Conservation (phyloP, 2,888 invertebrate genomes). For the Drosophila cracens region DNA sequence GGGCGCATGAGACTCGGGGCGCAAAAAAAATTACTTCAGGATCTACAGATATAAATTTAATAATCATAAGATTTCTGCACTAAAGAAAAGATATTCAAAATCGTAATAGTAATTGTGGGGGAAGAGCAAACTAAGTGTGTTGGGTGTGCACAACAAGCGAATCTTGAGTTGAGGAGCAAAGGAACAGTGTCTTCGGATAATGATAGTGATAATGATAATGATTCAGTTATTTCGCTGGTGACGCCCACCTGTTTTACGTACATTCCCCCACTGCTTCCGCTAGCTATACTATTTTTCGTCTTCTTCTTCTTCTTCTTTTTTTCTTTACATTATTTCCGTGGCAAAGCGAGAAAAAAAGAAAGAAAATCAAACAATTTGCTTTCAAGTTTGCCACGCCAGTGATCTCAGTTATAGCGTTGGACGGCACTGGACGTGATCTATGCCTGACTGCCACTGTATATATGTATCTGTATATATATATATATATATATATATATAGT, state of each 20-base stretch:
- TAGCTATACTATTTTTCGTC: neutral
- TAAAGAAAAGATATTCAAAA: neutral
- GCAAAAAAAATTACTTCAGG: neutral
- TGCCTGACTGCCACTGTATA: slow-evolving; percentile 23
- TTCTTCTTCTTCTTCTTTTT: neutral
- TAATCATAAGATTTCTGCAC: neutral
- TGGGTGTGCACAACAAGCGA: neutral
- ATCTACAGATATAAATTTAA: neutral
- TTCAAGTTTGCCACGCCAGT: slow-evolving; percentile 53
- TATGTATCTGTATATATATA: neutral
- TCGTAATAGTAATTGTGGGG: neutral
- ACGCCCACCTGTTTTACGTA: slow-evolving; percentile 40
- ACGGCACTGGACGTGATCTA: slow-evolving; percentile 49
- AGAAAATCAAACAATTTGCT: slow-evolving; percentile 61
- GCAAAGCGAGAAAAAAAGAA: slow-evolving; percentile 28
- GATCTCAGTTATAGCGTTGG: slow-evolving; percentile 24
- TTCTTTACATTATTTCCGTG: slow-evolving; percentile 64
- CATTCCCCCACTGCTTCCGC: slow-evolving; percentile 59
- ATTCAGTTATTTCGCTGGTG: neutral
- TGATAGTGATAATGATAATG: neutral
- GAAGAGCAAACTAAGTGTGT: neutral
- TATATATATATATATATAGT: neutral
- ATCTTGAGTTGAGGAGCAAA: neutral
- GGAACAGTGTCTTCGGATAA: neutral
- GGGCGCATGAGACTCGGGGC: slow-evolving; percentile 21